Conservation (phyloP, 2,797 vertebrate species). For the Darevskia nairensis region DNA sequence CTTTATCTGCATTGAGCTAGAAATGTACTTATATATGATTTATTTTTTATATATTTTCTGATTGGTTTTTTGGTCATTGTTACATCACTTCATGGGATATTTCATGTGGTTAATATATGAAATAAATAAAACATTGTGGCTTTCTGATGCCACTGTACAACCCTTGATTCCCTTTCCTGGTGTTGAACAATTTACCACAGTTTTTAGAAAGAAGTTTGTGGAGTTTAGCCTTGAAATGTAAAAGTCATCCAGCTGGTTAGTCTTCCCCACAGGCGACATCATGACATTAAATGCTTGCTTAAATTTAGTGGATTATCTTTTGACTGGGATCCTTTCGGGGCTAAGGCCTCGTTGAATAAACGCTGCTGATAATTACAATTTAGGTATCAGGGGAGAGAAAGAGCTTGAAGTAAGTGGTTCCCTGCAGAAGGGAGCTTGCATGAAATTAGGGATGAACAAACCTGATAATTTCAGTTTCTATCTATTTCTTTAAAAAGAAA, state of each 20-base stretch:
- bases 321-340: background rate
- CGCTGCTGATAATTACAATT: background rate
- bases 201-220: background rate
- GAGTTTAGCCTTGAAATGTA: background rate
- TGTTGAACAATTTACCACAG: background rate
- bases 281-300: slow-evolving; percentile 3
- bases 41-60: too few relatives aligned
- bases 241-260: background rate
- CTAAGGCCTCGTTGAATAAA: background rate
- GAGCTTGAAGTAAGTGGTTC: background rate
- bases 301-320: slow-evolving; percentile 9
- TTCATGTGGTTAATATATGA: too few relatives aligned
- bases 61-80: too few relatives aligned
- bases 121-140: too few relatives aligned
- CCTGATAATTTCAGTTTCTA: too few relatives aligned
- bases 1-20: too few relatives aligned
- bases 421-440: background rate
- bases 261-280: background rate
- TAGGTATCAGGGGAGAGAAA: background rate
- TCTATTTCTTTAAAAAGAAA: too few relatives aligned
- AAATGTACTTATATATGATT: too few relatives aligned
- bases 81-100: too few relatives aligned
- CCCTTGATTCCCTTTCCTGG: background rate
- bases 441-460: background rate
- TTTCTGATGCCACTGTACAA: background rate